Base-by-base conservation (phyloP, 2,113 vertebrate species). In the Hydrolagus affinis region DNA sequence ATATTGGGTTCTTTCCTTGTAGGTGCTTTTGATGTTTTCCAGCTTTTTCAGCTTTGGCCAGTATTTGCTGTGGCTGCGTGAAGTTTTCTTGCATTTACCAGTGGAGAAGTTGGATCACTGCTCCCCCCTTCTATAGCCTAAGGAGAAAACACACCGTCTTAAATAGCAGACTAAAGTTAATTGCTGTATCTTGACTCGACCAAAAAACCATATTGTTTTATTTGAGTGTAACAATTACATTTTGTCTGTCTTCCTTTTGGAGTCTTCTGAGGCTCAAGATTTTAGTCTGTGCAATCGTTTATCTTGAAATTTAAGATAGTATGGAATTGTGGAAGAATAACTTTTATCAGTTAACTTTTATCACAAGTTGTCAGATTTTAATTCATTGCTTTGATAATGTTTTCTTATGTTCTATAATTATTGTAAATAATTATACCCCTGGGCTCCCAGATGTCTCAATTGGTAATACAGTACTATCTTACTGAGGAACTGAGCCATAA, bases 1-100 rank as follows among this genome's bases (percentile, higher is more conserved):
- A 60, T 80, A n/a, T 64, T 80, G 23, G 64, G 17, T 80, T 64
- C 64, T 83, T 83, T 66, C 14, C 60, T 66, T 30, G 30, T 3
- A 66, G 60, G 78, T 66, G 9, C 66, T 66, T 17, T 66, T 23
- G 3, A 30, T 66, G 66, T 83, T 83, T 83, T 83, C 78, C 78
- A 83, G 32, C 73, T 56, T 60, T 57, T 17, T 62, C 28, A 17
- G 8, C 23, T 32, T 83, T 66, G 73, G 17, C 32, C 19, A 75
- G 32, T 75, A 56, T 75, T 75, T 57, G 17, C 62, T 30, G 21
- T 59, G 66, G 23, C 28, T 83, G 3, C 14, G 66, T 23, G 25
- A 83, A 83, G 60, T 23, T 1, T 6, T 44, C 44, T 44, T 44
- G 44, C 44, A 44, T 44, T 6, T 64, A 64, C 30, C 25, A 83